Evolutionary conservation across 2,113 vertebrate genomes (phyloP).

Genomic region (Oceanites oceanicus): DNA sequence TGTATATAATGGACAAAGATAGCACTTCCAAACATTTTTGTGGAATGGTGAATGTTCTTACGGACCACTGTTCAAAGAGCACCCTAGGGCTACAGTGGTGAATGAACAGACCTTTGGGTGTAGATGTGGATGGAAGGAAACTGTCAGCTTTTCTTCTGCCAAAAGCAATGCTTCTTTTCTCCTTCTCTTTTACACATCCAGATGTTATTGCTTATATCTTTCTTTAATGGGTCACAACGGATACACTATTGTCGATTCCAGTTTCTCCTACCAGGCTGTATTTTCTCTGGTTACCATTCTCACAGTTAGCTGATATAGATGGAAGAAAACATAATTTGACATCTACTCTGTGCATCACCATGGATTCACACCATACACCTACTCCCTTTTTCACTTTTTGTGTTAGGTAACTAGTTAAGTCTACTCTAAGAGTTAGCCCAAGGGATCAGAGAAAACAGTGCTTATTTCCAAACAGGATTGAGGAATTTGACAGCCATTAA

Average conservation of each 20-base stretch:
- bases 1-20: neutral
- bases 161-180: neutral
- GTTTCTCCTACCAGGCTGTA: neutral
- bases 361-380: conserved; percentile 18
- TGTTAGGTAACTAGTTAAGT: conserved; percentile 19
- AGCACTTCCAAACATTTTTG: neutral
- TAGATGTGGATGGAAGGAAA: neutral
- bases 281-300: neutral
- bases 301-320: neutral
- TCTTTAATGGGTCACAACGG: neutral
- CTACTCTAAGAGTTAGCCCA: neutral
- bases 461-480: neutral
- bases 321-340: neutral
- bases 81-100: neutral
- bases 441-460: neutral
- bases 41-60: neutral
- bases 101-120: neutral
- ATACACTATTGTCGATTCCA: neutral
- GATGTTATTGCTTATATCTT: neutral
- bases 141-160: neutral
- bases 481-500: neutral
- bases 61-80: neutral
- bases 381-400: neutral
- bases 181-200: neutral
- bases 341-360: neutral